A percentile compares a stretch with the other conserved stretches of the same genome.
Evolutionary conservation across 2,888 invertebrate genomes (phyloP).

Genomic region (Euplexia lucipara): DNA sequence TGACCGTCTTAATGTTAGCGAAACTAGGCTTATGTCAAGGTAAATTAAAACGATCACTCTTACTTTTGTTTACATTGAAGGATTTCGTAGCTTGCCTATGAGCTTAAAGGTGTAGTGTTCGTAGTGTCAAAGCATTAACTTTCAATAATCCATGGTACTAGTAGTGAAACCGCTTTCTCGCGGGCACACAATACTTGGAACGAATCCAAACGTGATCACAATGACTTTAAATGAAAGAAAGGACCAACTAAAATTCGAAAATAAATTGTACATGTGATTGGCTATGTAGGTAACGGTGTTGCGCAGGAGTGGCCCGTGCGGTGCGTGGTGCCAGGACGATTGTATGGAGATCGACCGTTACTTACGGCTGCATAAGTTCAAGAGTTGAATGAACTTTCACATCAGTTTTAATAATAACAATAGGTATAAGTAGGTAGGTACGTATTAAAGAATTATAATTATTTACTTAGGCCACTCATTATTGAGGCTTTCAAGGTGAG

Average conservation of each 20-base stretch:
- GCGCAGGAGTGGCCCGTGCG: conserved; percentile 54
- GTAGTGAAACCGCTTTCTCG: conserved; percentile 59
- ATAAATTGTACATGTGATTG: conserved; percentile 56
- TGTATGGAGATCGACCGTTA: conserved; percentile 70
- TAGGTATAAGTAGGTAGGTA: no score
- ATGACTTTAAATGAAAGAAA: conserved; percentile 63
- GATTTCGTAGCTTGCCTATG: not conserved
- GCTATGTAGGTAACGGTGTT: conserved; percentile 67
- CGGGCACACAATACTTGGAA: conserved; percentile 68
- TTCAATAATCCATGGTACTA: conserved; percentile 42
- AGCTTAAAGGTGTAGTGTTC: conserved; percentile 6
- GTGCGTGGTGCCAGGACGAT: conserved; percentile 64
- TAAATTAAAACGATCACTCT: conserved; percentile 66
- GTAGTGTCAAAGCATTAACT: conserved; percentile 22
- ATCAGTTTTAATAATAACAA: conserved; percentile 54
- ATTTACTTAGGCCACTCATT: conserved; percentile 17
- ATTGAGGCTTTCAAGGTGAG: conserved; percentile 34
- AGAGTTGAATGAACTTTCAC: conserved; percentile 75
- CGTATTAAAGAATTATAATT: conserved; percentile 12
- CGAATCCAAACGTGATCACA: conserved; percentile 63
- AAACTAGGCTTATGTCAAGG: conserved; percentile 69
- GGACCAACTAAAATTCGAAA: conserved; percentile 60
- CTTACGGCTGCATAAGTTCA: conserved; percentile 63
- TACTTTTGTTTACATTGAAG: conserved; percentile 65
- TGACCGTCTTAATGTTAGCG: conserved; percentile 63